Evolutionary conservation across 2,888 invertebrate genomes (phyloP), one percentile per base, ranked within the genome.

Genomic region (Drosophila engyochracea): DNA sequence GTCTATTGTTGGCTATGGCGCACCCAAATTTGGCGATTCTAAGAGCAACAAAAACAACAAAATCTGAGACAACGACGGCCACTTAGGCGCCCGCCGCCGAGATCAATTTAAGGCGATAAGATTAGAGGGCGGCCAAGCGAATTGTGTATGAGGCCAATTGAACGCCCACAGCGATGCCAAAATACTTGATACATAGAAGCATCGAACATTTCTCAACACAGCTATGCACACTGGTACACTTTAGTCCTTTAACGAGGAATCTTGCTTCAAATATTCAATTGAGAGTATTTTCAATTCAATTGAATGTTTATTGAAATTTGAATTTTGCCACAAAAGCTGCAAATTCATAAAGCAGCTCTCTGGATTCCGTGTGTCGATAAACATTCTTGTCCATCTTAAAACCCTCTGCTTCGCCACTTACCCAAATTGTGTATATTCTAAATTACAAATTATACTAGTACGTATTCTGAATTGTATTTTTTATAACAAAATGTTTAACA

Each of bases 81-180:
- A 79, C 78, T 79, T 79, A 80, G 65, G 71, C 80, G 64, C 68
- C 68, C 78, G 66, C 60, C 65, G 73, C 65, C 14, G 53, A 64
- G 84, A 88, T 84, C 80, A 83, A 82, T 80, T 85, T 77, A 73
- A 57, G 66, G 83, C 83, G 84, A 84, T 88, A 88, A 84, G 84
- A 84, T 84, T 84, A 83, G 87, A 84, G 85, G 89, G 88, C 83
- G 85, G 85, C 83, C 83, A 69, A 75, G 71, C 66, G 54, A 81
- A 70, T 73, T 66, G 70, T 70, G 66, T 80, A 74, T 71, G 69
- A 62, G 61, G 74, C 72, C 79, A 79, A 82, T 80, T 70, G 65
- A 78, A 84, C 87, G 85, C 83, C 87, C 82, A 83, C 88, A 82
- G 76, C 79, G 58, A 47, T 52, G 51, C 60, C 57, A 57, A 79